Conservation (phyloP, 64 coral and sea anemone species). For the Montipora foliosa region DNA sequence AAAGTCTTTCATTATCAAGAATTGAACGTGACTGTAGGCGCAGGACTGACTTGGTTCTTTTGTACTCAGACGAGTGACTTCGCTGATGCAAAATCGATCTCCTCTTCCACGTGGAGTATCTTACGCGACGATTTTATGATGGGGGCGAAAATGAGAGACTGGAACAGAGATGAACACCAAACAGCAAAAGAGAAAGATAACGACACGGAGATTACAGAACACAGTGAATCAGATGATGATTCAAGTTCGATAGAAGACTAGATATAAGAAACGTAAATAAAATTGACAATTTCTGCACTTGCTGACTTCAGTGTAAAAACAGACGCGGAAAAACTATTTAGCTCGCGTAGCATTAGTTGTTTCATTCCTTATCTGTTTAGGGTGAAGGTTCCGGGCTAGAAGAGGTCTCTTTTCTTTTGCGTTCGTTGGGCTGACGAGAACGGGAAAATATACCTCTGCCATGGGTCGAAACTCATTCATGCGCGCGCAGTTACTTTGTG, state of each 20-base stretch:
- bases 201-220: conserved; percentile 23
- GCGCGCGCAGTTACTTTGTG: too few relatives aligned
- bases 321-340: too few relatives aligned
- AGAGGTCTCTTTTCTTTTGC: too few relatives aligned
- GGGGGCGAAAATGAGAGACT: conserved; percentile 98
- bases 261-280: background rate
- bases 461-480: too few relatives aligned
- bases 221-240: conserved; percentile 60
- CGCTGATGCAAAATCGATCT: background rate
- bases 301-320: background rate
- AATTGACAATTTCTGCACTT: background rate
- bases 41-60: too few relatives aligned
- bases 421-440: too few relatives aligned
- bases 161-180: conserved; percentile 82
- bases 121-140: conserved; percentile 99
- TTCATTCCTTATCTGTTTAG: too few relatives aligned
- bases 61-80: background rate
- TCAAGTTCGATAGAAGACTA: conserved; percentile 5
- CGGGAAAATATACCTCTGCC: too few relatives aligned
- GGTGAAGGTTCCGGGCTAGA: too few relatives aligned
- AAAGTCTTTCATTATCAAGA: too few relatives aligned
- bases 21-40: too few relatives aligned
- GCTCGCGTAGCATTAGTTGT: too few relatives aligned
- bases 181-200: conserved; percentile 40
- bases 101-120: conserved; percentile 80